Conservation (phyloP, 2,888 invertebrate species). For the Conomelus anceps region DNA sequence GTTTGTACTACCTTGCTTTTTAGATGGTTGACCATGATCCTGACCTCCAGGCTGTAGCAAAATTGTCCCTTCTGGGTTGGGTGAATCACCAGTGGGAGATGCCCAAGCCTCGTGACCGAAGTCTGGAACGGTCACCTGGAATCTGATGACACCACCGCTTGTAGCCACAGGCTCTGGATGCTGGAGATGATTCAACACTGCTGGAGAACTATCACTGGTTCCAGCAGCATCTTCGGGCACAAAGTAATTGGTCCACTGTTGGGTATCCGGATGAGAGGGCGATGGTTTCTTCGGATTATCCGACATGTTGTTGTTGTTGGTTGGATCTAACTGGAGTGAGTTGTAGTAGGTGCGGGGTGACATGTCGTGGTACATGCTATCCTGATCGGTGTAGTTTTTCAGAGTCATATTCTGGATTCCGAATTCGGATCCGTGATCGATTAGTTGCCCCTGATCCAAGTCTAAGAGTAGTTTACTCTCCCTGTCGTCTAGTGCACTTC, state of each 20-base stretch:
- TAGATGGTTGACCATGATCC: background rate
- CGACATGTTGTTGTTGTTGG: background rate
- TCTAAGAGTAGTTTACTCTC: conserved; percentile 21
- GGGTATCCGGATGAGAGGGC: background rate
- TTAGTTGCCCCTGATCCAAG: conserved; percentile 18
- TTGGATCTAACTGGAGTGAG: background rate
- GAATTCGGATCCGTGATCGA: background rate
- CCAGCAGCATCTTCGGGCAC: background rate
- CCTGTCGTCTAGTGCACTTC: no score
- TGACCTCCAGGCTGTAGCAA: background rate
- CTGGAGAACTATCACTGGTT: background rate
- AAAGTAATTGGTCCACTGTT: background rate
- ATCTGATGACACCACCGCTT: background rate
- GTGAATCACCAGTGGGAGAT: background rate
- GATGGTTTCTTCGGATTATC: background rate
- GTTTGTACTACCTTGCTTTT: background rate
- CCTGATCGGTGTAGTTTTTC: background rate
- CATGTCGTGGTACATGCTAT: conserved; percentile 11
- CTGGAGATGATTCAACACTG: background rate
- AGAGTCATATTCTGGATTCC: background rate
- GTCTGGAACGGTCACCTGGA: background rate
- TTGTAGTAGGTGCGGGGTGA: conserved; percentile 17
- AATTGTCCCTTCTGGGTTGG: background rate
- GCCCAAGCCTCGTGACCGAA: background rate
- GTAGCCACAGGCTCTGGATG: background rate